Base-by-base conservation (phyloP, 2,797 vertebrate species). In the Eulemur rubriventer region DNA sequence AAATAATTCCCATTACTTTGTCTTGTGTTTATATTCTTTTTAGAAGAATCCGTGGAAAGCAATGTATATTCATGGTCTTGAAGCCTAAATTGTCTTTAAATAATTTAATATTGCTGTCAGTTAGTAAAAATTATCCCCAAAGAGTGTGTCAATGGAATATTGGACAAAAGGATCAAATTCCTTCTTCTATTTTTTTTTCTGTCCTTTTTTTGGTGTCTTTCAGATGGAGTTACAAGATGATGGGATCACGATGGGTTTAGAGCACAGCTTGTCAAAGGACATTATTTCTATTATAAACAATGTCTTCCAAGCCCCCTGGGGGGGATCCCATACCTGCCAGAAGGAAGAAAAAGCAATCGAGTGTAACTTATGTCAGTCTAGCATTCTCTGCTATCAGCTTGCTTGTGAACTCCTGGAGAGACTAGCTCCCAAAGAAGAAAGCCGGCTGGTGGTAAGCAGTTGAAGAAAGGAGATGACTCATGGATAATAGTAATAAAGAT, bases 221-320 rank as follows among this genome's bases (percentile, higher is more conserved):
- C 98, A 99, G 99, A 99, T 99, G 99, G 99, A 99, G 98, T 99
- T 99, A 69, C 99, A 99, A 98, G 99, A 99, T 97, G 99, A 99
- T 55, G 99, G 99, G 79, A 99, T 99, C 98, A 99, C 99, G 85
- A 98, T 99, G 98, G 99, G 99, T 89, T 99, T 99, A 97, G 99
- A 99, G 97, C 99, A 99, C 98, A 99, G 99, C 97, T 99, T 99
- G 97, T 99, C 99, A 63, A 99, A 99, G 98, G 99, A 99, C 98
- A 99, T 99, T 61, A 99, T 99, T 98, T 99, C 99, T 98, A 99
- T 99, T 98, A 99, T 99, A 98, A 99, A 99, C 99, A 99, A 99
- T 81, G 99, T 99, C 97, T 99, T 99, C 96, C 99, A 99, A 98
- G 99, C 99, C 82, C 99, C 99, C 2, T 99, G 99, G 99, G 99